phyloP scores from a whole-genome alignment of 2,797 vertebrate species.

The Periophthalmus magnuspinnatus region DNA sequence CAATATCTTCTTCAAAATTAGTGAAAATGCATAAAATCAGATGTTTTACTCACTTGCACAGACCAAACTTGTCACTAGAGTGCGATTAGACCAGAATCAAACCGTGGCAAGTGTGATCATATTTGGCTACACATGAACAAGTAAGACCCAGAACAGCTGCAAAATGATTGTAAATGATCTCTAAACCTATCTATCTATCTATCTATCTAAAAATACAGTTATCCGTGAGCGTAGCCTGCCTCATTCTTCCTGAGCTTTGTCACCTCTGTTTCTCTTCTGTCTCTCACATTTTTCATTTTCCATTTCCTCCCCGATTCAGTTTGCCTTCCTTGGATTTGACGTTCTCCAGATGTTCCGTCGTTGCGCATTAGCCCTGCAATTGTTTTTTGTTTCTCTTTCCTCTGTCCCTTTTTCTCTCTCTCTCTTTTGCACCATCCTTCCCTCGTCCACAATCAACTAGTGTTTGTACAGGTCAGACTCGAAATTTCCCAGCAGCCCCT shows the following conservation, averaged over 20 bases:
- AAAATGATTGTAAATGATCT: too few species aligned
- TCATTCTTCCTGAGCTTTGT: neutral
- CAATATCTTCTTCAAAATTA: too few species aligned
- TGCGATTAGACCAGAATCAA: too few species aligned
- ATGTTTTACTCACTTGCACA: too few species aligned
- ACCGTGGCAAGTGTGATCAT: too few species aligned
- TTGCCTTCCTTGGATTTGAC: neutral
- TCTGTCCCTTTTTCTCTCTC: neutral
- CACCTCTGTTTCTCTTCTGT: neutral
- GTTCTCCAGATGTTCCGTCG: conserved; percentile 11
- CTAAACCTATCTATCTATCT: too few species aligned
- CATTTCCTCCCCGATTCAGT: neutral
- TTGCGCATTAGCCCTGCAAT: neutral
- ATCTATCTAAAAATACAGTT: too few species aligned
- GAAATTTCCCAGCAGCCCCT: conserved; percentile 18
- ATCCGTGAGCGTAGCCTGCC: neutral
- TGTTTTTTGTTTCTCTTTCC: conserved; percentile 4
- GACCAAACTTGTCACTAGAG: too few species aligned
- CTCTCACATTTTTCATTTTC: neutral
- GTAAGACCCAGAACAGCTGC: too few species aligned
- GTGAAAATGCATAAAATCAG: too few species aligned
- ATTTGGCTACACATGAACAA: too few species aligned
- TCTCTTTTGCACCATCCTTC: neutral
- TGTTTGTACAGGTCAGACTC: conserved; percentile 13
- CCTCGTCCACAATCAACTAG: neutral